Percentiles rank a stretch among this genome's conserved stretches.
These are phyloP conservation scores for Montifringilla adamsi DNA, from an alignment of 2,113 vertebrate species.

Conservation along the genomic window DNA sequence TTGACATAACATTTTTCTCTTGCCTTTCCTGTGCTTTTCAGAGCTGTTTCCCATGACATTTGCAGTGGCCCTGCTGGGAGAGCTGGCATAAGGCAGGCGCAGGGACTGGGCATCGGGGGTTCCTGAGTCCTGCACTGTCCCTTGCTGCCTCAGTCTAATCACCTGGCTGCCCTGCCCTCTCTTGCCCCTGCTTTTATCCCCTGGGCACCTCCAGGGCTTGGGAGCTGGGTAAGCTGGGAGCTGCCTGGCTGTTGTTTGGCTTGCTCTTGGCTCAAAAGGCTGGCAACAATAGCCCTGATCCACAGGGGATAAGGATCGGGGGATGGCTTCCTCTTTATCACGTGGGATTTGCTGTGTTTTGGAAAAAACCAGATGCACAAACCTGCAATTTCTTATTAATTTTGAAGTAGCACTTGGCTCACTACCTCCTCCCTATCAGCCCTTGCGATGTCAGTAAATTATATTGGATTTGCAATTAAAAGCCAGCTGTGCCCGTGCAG, in stretches of 20 bases:
- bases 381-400: slow-evolving; percentile 39
- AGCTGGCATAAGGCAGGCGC: accelerated
- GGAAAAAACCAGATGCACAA: background rate
- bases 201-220: accelerated
- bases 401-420: slow-evolving; percentile 51
- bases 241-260: background rate
- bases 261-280: background rate
- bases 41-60: background rate
- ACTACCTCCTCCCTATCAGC: background rate
- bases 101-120: background rate
- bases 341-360: background rate
- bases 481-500: slow-evolving; percentile 59
- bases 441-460: slow-evolving; percentile 42
- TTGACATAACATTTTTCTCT: background rate
- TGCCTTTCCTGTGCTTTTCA: background rate
- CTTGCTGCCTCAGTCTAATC: background rate
- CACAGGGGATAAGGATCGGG: background rate
- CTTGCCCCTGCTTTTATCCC: background rate
- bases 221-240: background rate
- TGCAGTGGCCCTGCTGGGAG: accelerated
- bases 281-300: background rate
- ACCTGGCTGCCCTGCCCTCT: background rate
- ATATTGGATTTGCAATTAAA: slow-evolving; percentile 57
- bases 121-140: accelerated
- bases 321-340: background rate